These are phyloP conservation scores for Formica selysi DNA, from an alignment of 1,140 invertebrate species.

Conservation along the genomic window DNA sequence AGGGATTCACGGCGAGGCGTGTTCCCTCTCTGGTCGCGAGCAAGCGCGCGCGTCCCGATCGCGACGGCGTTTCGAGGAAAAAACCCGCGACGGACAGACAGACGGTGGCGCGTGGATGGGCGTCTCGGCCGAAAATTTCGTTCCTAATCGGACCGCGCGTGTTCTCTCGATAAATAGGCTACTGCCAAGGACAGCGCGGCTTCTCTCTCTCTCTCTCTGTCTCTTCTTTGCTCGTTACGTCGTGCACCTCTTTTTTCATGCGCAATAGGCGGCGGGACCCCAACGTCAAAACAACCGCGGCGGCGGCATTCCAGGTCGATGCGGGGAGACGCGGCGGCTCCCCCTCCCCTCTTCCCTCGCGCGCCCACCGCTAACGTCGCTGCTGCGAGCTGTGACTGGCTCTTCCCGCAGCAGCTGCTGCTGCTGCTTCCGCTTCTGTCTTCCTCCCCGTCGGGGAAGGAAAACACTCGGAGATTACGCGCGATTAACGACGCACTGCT, in stretches of 20 bases:
- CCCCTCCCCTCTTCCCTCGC: not conserved
- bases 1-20: not conserved
- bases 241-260: constrained; percentile 81
- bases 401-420: constrained; percentile 8
- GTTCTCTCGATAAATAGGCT: constrained; percentile 76
- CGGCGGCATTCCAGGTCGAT: constrained; percentile 72
- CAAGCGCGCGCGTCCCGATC: not conserved
- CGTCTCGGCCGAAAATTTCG: constrained; percentile 70
- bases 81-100: not conserved
- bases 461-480: not conserved
- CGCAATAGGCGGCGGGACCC: constrained; percentile 79
- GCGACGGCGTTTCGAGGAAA: constrained; percentile 25
- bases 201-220: too few species aligned
- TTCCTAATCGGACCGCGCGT: constrained; percentile 62
- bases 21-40: constrained; percentile 5
- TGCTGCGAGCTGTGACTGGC: constrained; percentile 19
- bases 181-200: constrained; percentile 82
- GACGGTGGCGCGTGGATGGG: constrained; percentile 70
- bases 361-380: not conserved
- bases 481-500: constrained; percentile 29
- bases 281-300: constrained; percentile 73
- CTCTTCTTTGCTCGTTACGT: too few species aligned
- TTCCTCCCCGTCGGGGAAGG: not conserved
- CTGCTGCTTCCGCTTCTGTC: not conserved
- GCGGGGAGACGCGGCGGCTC: constrained; percentile 45